phyloP scores from a whole-genome alignment of 2,797 vertebrate genomes.

The Sebastes kiyomatsui region DNA sequence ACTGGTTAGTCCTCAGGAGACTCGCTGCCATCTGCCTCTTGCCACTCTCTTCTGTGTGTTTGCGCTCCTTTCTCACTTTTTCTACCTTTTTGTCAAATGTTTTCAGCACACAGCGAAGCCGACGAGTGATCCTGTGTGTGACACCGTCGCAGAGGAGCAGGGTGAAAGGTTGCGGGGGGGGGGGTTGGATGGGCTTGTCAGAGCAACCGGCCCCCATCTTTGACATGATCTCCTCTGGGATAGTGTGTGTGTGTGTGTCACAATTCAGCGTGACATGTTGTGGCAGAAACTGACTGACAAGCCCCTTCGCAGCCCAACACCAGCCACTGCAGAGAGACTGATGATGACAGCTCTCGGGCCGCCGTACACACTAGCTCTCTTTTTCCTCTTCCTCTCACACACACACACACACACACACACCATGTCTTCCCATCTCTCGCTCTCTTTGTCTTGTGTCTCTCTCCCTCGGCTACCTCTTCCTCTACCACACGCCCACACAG shows the following conservation, averaged over 20 bases:
- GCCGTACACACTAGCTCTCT: conserved; percentile 69
- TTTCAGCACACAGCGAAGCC: background rate
- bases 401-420: conserved; percentile 11
- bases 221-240: conserved; percentile 72
- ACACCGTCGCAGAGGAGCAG: conserved; percentile 5
- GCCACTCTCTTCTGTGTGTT: conserved; percentile 20
- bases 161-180: conserved; percentile 66
- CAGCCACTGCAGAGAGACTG: conserved; percentile 70
- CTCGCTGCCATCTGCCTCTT: conserved; percentile 59
- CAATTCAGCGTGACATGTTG: conserved; percentile 70
- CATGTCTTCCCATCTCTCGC: conserved; percentile 65
- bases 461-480: conserved; percentile 77
- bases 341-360: conserved; percentile 75
- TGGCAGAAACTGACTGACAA: conserved; percentile 77
- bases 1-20: conserved; percentile 59
- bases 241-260: conserved; percentile 19
- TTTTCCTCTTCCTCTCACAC: conserved; percentile 35
- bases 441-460: conserved; percentile 78
- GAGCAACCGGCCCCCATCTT: conserved; percentile 50
- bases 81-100: conserved; percentile 16
- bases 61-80: background rate
- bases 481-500: conserved; percentile 76
- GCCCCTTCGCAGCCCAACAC: conserved; percentile 72
- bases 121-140: conserved; percentile 19
- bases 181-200: conserved; percentile 54